Conservation (phyloP, 2,797 vertebrate species). For the Lagocephalus sceleratus region DNA sequence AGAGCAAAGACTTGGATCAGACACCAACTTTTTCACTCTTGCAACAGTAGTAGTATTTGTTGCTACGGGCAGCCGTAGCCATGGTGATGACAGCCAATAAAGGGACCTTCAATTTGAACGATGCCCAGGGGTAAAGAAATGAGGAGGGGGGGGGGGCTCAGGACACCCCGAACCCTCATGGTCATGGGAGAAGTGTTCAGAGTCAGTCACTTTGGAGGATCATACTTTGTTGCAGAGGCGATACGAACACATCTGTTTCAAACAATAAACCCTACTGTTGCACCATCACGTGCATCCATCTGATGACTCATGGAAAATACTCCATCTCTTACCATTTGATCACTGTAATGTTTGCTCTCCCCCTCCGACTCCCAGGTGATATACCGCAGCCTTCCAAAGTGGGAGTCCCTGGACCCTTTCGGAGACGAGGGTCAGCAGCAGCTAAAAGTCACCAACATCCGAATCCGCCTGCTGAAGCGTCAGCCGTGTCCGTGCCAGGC, state of each 20-base stretch:
- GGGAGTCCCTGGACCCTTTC: constrained; percentile 85
- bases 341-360: not conserved
- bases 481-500: constrained; percentile 86
- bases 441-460: constrained; percentile 90
- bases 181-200: constrained; percentile 32
- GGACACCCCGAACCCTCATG: constrained; percentile 25
- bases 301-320: constrained; percentile 13
- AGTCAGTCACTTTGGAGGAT: constrained; percentile 18
- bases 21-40: constrained; percentile 48
- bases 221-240: constrained; percentile 19
- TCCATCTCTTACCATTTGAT: no score
- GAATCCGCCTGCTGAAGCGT: constrained; percentile 81
- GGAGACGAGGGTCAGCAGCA: constrained; percentile 81
- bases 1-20: constrained; percentile 35
- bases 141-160: constrained; percentile 8
- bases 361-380: constrained; percentile 81
- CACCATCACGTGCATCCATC: not conserved
- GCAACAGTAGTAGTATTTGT: constrained; percentile 46
- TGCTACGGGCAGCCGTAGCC: constrained; percentile 51
- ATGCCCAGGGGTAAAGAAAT: constrained; percentile 42
- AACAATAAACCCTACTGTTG: constrained; percentile 21
- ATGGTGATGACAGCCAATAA: constrained; percentile 52
- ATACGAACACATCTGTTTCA: constrained; percentile 31
- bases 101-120: constrained; percentile 55
- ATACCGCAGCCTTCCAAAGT: constrained; percentile 86